These are phyloP conservation scores for Eubucco bourcierii DNA, from an alignment of 2,113 vertebrate genomes.

Conservation along the genomic window DNA sequence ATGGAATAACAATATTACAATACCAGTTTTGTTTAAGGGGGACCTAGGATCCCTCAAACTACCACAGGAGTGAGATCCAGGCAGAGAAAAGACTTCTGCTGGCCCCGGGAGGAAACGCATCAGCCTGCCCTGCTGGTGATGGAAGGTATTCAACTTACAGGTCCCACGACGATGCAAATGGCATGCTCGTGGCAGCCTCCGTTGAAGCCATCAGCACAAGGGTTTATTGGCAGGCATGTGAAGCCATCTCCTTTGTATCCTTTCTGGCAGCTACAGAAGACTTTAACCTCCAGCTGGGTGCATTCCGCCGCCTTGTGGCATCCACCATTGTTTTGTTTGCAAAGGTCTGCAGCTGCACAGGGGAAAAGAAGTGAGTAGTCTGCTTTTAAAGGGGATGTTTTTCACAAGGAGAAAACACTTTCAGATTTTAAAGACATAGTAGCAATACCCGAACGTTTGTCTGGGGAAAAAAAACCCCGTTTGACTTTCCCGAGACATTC, in stretches of 20 bases:
- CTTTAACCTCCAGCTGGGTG: constrained; percentile 76
- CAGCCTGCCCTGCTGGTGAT: neutral
- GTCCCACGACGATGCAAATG: constrained; percentile 83
- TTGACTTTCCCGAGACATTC: neutral
- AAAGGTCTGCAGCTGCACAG: constrained; percentile 81
- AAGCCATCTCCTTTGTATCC: constrained; percentile 87
- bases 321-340: constrained; percentile 86
- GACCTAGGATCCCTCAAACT: too few relatives aligned
- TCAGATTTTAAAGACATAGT: neutral
- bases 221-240: constrained; percentile 82
- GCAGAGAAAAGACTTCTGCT: neutral
- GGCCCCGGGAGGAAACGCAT: neutral
- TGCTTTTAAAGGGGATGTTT: neutral
- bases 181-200: constrained; percentile 92
- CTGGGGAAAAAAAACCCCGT: neutral
- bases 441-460: neutral
- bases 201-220: constrained; percentile 79
- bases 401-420: neutral
- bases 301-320: constrained; percentile 84
- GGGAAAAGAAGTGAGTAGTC: neutral
- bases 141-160: constrained; percentile 76
- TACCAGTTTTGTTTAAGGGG: too few relatives aligned
- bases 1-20: too few relatives aligned
- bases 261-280: constrained; percentile 85
- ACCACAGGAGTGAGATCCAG: neutral